phyloP scores from a whole-genome alignment of 2,888 invertebrate genomes.

The Zele albiditarsus region DNA sequence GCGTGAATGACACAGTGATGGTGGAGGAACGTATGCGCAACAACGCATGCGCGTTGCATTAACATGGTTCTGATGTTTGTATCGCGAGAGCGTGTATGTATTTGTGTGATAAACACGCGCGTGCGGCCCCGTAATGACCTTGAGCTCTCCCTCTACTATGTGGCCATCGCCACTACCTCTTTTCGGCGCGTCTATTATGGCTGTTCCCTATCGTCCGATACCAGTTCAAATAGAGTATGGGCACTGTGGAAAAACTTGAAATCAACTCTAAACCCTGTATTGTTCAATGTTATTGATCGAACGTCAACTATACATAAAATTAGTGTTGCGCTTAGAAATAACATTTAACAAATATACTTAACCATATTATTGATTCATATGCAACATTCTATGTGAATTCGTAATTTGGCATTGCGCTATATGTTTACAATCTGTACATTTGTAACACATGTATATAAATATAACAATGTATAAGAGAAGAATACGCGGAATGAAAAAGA shows the following conservation, averaged over 20 bases:
- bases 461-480: neutral
- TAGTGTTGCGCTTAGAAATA: no score
- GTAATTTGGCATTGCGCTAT: no score
- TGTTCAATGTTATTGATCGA: no score
- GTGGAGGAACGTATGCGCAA: conserved; percentile 45
- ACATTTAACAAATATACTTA: no score
- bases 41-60: conserved; percentile 51
- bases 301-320: no score
- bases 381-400: no score
- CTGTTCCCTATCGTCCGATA: conserved; percentile 19
- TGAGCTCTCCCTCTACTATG: conserved; percentile 59
- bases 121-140: conserved; percentile 70
- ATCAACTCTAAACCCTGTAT: neutral
- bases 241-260: conserved; percentile 57
- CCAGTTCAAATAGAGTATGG: neutral
- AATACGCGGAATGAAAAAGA: neutral
- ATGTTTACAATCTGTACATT: no score
- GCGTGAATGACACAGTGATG: conserved; percentile 23
- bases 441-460: neutral
- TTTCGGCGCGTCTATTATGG: neutral
- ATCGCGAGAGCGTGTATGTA: conserved; percentile 52
- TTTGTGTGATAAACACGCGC: conserved; percentile 60
- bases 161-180: conserved; percentile 16
- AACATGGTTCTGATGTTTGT: conserved; percentile 55
- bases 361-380: no score